Evolutionary conservation across 92 coral and sea anemone genomes (phyloP).

Genomic region (Epizoanthus ramosus): DNA sequence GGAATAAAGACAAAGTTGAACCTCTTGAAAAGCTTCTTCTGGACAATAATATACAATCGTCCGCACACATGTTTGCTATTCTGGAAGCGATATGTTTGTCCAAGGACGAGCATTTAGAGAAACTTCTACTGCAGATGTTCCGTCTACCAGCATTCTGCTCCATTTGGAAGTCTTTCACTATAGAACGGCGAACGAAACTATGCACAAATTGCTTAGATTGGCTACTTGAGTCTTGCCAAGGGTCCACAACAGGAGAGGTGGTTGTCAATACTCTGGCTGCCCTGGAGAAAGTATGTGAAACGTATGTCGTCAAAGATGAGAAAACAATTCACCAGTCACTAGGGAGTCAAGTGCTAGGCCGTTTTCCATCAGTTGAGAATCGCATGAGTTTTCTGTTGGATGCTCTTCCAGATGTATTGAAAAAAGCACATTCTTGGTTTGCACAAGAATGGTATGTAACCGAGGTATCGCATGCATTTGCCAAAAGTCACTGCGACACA

Average conservation of each 20-base stretch:
- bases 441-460: background rate
- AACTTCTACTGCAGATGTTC: background rate
- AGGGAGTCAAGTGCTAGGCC: background rate
- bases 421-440: background rate
- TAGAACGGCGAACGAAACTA: background rate
- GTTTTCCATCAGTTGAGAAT: background rate
- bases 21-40: background rate
- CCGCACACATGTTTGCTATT: background rate
- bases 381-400: background rate
- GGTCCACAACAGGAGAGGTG: background rate
- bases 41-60: background rate
- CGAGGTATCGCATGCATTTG: background rate
- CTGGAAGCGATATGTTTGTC: background rate
- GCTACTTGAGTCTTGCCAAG: background rate
- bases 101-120: background rate
- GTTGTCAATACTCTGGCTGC: background rate
- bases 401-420: conserved; percentile 1
- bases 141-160: background rate
- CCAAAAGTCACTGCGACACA: background rate
- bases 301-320: background rate
- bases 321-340: conserved; percentile 5
- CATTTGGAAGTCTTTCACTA: background rate
- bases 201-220: background rate
- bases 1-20: background rate
- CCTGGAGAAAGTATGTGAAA: conserved; percentile 9